Base-by-base conservation (phyloP, 2,797 vertebrate genomes). In the Scolopax bukidnonensis region DNA sequence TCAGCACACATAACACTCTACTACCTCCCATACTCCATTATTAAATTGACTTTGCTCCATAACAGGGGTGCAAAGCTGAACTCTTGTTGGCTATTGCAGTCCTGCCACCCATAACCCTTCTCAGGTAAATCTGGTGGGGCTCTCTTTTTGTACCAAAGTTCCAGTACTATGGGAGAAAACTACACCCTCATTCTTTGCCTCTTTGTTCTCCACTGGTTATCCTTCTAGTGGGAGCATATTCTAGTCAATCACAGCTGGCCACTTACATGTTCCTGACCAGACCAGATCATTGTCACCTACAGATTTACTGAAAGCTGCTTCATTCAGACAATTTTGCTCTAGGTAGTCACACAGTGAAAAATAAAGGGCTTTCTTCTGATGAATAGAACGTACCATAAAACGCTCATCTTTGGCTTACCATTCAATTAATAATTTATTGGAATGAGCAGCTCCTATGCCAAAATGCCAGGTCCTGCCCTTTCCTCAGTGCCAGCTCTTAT, bases 31-130 rank as follows among this genome's bases (percentile, higher is more conserved):
- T 15, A 7, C 10, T 60, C 3, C 2, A 23, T 27, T 32, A 57
- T 13, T 65, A 59, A 56, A 73, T 1, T 7, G 5, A 30, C 57
- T 57, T 60, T 73, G 5, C 33, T 41, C 23, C 4, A 4, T 23
- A 20, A 61, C 41, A 76, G 6, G 9, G 2, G 12, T 17, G 3
- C 16, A 73, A 65, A 85, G 33, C 13, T 3, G 10, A 79, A 71
- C 19, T 73, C 36, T 23, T 8, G 10, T 33, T 83, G 30, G 32
- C 63, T 63, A 8, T 28, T 69, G n/a, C 11, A 24, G 23, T 65
- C 36, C 45, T 65, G 20, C 9, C 16, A 48, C 15, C 6, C 3
- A 0, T 9, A n/a, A 51, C 5, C 33, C 0, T 0, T 50, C 24
- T 45, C 69, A 38, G 17, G 0, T 21, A 79, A 68, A 33, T 41